Evolutionary conservation across 2,888 invertebrate species (phyloP).

Genomic region (Parnassius glacialis): DNA sequence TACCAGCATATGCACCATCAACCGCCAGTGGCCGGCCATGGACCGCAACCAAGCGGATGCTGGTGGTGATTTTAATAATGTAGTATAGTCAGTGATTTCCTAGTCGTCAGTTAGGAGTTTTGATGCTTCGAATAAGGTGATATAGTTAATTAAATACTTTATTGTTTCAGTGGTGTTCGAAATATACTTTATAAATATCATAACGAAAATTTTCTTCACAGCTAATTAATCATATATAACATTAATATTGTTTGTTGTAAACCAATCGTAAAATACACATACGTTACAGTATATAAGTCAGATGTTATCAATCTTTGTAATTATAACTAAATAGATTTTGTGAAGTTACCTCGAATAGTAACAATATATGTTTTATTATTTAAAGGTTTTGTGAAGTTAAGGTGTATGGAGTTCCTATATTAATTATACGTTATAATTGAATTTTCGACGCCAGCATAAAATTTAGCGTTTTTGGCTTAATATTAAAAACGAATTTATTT

Average conservation of each 20-base stretch:
- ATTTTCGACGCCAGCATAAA: not conserved
- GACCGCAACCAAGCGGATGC: conserved; percentile 66
- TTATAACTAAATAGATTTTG: conserved; percentile 11
- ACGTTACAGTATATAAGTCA: no score
- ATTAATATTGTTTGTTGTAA: no score
- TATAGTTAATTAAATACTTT: conserved; percentile 7
- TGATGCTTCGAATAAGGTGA: conserved; percentile 17
- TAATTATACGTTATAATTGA: conserved; percentile 50
- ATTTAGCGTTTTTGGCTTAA: no score
- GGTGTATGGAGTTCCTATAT: conserved; percentile 73
- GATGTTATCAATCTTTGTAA: no score
- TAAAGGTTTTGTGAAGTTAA: conserved; percentile 36
- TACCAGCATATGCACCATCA: conserved; percentile 73
- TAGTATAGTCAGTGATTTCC: conserved; percentile 49
- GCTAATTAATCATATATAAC: no score
- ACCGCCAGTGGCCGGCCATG: conserved; percentile 58
- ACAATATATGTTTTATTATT: conserved; percentile 49
- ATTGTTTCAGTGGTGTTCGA: not conserved
- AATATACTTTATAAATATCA: no score
- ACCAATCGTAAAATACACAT: no score
- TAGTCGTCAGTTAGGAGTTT: conserved; percentile 54
- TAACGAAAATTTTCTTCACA: no score
- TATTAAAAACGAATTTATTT: no score
- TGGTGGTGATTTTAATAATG: conserved; percentile 74
- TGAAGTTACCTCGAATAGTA: conserved; percentile 62